Evolutionary conservation across 2,888 invertebrate species (phyloP).

Genomic region (Caenorhabditis sp.): DNA sequence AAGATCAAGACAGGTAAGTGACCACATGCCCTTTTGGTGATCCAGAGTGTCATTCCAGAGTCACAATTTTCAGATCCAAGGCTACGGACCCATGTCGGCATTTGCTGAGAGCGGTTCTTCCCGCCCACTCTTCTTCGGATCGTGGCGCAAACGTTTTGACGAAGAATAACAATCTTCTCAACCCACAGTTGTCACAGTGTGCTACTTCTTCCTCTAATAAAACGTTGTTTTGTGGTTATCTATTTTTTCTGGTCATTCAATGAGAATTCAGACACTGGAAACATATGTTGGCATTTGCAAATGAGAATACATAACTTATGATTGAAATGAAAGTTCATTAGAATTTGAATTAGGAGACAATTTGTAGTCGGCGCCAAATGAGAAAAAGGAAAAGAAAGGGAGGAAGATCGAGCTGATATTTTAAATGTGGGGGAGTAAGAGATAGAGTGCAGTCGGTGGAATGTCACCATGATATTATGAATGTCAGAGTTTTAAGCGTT

Average conservation of each 20-base stretch:
- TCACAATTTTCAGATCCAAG: constrained; percentile 60
- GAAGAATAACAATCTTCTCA: constrained; percentile 45
- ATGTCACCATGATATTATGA: too few species aligned
- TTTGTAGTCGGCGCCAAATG: constrained; percentile 17
- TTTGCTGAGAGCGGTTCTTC: constrained; percentile 59
- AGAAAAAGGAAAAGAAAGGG: not conserved
- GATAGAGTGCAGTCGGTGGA: too few species aligned
- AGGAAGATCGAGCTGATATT: too few species aligned
- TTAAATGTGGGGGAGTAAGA: too few species aligned
- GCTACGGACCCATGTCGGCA: constrained; percentile 61
- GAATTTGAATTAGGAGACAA: constrained; percentile 4
- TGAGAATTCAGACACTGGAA: not conserved
- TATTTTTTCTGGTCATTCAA: too few species aligned
- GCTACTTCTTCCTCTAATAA: constrained; percentile 40
- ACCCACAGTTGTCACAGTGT: constrained; percentile 7
- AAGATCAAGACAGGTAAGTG: constrained; percentile 62
- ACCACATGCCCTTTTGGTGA: not conserved
- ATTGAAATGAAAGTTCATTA: not conserved
- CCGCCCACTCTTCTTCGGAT: constrained; percentile 62
- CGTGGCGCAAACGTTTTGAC: constrained; percentile 64
- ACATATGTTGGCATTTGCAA: not conserved
- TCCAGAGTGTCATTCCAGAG: constrained; percentile 28
- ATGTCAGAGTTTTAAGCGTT: too few species aligned
- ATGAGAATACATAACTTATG: not conserved
- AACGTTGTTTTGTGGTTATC: constrained; percentile 36